phyloP scores from a whole-genome alignment of 2,113 vertebrate species.

The Alethe castanea region DNA sequence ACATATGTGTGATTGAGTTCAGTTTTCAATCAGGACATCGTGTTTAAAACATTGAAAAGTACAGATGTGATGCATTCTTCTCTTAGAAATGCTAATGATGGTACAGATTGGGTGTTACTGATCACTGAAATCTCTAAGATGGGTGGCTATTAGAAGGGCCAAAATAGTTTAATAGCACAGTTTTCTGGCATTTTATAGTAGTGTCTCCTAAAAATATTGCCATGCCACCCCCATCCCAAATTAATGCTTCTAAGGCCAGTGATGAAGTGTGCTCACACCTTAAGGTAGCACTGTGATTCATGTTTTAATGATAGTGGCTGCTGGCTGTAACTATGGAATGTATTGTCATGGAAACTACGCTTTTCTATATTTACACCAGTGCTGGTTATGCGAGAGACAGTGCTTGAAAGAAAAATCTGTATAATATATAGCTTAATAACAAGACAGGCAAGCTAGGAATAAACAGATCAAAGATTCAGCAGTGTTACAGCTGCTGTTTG shows the following conservation, averaged over 20 bases:
- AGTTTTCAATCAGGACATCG: background rate
- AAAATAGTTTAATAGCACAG: background rate
- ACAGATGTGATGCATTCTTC: background rate
- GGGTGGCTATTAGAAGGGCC: constrained; percentile 25
- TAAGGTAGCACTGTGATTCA: constrained; percentile 72
- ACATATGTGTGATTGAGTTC: background rate
- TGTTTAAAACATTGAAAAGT: constrained; percentile 20
- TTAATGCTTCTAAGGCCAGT: constrained; percentile 52
- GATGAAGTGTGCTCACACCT: constrained; percentile 49
- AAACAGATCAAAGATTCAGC: constrained; percentile 41
- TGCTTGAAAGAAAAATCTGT: constrained; percentile 60
- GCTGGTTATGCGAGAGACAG: constrained; percentile 51
- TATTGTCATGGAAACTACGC: constrained; percentile 75
- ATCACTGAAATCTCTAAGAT: constrained; percentile 21
- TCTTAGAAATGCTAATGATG: constrained; percentile 34
- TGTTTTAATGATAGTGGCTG: constrained; percentile 72
- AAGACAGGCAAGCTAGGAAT: constrained; percentile 36
- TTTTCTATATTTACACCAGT: constrained; percentile 68
- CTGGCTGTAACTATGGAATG: constrained; percentile 70
- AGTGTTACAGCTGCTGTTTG: constrained; percentile 28
- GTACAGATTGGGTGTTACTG: constrained; percentile 5
- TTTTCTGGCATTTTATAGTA: constrained; percentile 53
- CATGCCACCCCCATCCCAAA: constrained; percentile 33
- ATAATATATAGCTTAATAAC: constrained; percentile 51
- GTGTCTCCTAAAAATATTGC: constrained; percentile 65